Percentiles rank a stretch among this genome's conserved stretches.
These are phyloP conservation scores for Drosophila ustulata DNA, from an alignment of 2,888 invertebrate genomes.

Conservation along the genomic window DNA sequence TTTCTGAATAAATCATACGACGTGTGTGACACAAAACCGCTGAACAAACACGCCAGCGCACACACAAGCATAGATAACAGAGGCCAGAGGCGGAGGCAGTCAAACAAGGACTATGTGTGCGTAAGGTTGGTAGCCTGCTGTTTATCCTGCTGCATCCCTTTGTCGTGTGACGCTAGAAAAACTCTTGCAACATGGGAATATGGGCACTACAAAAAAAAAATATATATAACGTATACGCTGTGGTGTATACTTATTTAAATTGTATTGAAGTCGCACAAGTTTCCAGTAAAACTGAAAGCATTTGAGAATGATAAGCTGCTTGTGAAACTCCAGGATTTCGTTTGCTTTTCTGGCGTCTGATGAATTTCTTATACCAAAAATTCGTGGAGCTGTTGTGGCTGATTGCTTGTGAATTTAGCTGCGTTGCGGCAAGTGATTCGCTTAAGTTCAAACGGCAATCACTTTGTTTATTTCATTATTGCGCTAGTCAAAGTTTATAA, in stretches of 20 bases:
- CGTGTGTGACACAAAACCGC: conserved; percentile 63
- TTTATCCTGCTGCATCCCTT: conserved; percentile 56
- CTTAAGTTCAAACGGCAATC: conserved; percentile 16
- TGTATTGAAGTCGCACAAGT: background rate
- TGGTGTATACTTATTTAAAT: conserved; percentile 6
- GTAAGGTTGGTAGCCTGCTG: conserved; percentile 38
- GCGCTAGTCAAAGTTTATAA: conserved; percentile 26
- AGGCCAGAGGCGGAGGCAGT: conserved; percentile 25
- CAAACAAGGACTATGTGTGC: conserved; percentile 25
- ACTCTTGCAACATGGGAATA: no score
- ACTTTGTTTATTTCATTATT: conserved; percentile 44
- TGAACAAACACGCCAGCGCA: conserved; percentile 49
- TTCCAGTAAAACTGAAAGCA: background rate
- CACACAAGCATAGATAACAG: conserved; percentile 22
- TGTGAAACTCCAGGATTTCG: background rate
- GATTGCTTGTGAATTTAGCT: conserved; percentile 40
- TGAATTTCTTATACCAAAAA: conserved; percentile 40
- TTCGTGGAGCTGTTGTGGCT: conserved; percentile 24
- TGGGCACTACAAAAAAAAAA: background rate
- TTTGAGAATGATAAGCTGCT: background rate
- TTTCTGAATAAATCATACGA: conserved; percentile 75
- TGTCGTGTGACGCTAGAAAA: conserved; percentile 30
- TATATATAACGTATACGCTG: conserved; percentile 1
- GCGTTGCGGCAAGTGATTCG: conserved; percentile 20
- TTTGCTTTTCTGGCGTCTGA: conserved; percentile 28